Base-by-base conservation (phyloP, 1,140 invertebrate genomes). In the Drosophila kikkawai region DNA sequence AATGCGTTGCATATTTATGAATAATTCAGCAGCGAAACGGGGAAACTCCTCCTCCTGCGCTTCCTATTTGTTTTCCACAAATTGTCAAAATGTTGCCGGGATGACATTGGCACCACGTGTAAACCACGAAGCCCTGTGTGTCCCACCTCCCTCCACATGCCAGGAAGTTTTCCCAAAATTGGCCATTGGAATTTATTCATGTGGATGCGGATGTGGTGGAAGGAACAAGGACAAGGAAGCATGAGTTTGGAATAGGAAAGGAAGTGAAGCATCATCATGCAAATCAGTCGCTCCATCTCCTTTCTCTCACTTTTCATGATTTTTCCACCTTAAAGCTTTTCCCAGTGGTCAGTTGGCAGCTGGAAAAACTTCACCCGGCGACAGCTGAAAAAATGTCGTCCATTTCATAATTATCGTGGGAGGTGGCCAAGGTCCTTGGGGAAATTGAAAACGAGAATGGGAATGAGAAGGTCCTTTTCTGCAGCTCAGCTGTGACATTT, bases 341-440 rank as follows among this genome's bases (percentile, higher is more conserved):
- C 17, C 41, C 51, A 32, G 63, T 47, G 73, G 56, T 76, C 73
- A 60, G 56, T 19, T 58, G 19, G 47, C 47, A 69, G 53, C 60
- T 51, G 51, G 22, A 58, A 67, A 69, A 55, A 61, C 74, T 61
- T 61, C 48, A 39, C 26, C 44, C 44, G 55, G 45, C 61, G 79
- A 81, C 74, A 81, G 74, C 73, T 81, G 73, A 57, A 61, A 65
- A 58, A 76, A 80, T 65, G 65, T 48, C 48, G 68, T 37, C 55
- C 79, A 81, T 77, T 77, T 81, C 74, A 77, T 81, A 82, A 82
- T 82, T 82, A 82, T 81, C 66, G 66, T 77, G 58, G 75, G 79
- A 69, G 77, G 44, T 50, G 29, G 51, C 45, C 37, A 48, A 32
- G 41, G 69, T 65, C 70, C 51, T 50, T 37, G 48, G 61, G 63